phyloP scores from a whole-genome alignment of 2,888 invertebrate species.

The Heliconius ethilla region DNA sequence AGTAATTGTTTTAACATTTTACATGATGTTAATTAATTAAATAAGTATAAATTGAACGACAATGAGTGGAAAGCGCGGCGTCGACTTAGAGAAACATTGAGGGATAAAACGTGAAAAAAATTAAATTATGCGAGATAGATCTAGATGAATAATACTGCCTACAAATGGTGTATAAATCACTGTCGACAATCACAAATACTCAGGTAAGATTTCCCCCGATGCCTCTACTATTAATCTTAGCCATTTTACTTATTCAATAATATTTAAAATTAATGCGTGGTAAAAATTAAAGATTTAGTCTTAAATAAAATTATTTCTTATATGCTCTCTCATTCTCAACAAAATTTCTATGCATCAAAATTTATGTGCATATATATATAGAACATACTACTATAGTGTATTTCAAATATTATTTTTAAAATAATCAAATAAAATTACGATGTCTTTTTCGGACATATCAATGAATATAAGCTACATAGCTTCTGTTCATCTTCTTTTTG shows the following conservation, averaged over 20 bases:
- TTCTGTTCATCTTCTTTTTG: too few species aligned
- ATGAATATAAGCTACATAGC: too few species aligned
- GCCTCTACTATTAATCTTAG: constrained; percentile 65
- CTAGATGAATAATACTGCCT: background rate
- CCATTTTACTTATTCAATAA: constrained; percentile 36
- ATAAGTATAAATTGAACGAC: background rate
- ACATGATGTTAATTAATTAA: background rate
- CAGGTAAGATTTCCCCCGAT: constrained; percentile 72
- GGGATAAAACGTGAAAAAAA: background rate
- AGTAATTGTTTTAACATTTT: background rate
- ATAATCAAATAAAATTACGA: too few species aligned
- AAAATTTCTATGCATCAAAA: background rate
- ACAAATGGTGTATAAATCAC: constrained; percentile 32
- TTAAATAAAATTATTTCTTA: background rate
- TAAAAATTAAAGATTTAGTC: background rate
- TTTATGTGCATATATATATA: background rate
- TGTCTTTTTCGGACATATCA: too few species aligned
- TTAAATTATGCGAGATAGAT: background rate
- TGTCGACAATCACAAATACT: constrained; percentile 48
- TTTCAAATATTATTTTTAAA: too few species aligned
- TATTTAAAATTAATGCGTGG: constrained; percentile 15
- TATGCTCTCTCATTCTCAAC: background rate
- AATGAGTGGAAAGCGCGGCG: background rate
- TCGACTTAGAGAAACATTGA: too few species aligned
- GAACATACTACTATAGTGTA: background rate